Percentiles rank a stretch among this genome's conserved stretches.
Conservation (phyloP, 2,113 vertebrate genomes). For the Brienomyrus brachyistius region DNA sequence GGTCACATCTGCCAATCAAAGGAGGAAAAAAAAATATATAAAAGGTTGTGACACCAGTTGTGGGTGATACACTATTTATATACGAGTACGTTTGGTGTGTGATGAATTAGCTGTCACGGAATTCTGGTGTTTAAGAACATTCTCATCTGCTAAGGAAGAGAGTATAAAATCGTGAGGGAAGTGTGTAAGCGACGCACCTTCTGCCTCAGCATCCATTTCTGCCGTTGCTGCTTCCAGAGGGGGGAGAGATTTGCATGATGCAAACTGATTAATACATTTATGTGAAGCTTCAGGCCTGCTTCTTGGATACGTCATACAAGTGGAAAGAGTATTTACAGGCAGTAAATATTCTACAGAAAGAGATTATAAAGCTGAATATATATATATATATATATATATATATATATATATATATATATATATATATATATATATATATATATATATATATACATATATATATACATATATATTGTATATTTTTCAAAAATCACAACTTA, state of each 20-base stretch:
- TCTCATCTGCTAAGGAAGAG: neutral
- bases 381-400: no score
- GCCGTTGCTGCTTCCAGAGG: neutral
- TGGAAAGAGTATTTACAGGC: neutral
- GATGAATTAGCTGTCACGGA: neutral
- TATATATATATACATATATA: no score
- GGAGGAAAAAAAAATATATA: neutral
- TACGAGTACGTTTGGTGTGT: neutral
- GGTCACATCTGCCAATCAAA: neutral
- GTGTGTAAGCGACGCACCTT: neutral
- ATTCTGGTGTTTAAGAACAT: neutral
- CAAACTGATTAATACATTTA: neutral
- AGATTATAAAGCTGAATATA: neutral
- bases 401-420: no score
- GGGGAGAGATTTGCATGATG: neutral
- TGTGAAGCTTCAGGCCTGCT: neutral
- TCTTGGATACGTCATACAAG: neutral
- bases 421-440: no score
- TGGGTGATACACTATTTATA: constrained; percentile 1
- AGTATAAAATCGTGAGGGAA: neutral
- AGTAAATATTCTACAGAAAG: neutral
- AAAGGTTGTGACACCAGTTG: neutral
- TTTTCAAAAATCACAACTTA: neutral
- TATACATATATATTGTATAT: no score
- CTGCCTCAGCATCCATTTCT: neutral